Evolutionary conservation across 1,140 invertebrate genomes (phyloP).

Genomic region (Chironomus striatipennis): DNA sequence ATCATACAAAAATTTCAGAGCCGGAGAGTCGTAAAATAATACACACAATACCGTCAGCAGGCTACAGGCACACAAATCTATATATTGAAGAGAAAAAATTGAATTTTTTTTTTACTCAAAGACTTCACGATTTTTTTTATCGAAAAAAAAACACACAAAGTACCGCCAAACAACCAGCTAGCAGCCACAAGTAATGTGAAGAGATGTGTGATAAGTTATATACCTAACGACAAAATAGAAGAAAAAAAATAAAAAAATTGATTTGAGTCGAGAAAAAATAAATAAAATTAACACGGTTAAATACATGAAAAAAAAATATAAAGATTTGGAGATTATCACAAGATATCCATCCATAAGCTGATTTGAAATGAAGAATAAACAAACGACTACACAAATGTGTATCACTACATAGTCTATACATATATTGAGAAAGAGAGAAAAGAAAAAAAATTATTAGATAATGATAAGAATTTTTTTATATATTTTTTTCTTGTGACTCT

Average conservation of each 20-base stretch:
- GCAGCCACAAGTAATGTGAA: background rate
- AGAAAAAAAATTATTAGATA: background rate
- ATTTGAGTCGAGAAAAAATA: background rate
- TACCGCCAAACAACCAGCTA: background rate
- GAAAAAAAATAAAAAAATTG: background rate
- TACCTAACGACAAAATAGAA: background rate
- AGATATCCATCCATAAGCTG: background rate
- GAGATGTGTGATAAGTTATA: background rate
- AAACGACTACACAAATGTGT: background rate
- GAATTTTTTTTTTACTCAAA: too few relatives aligned
- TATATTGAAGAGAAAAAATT: too few relatives aligned
- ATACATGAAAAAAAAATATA: background rate
- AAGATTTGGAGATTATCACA: background rate
- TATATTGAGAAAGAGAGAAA: background rate
- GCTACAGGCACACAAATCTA: too few relatives aligned
- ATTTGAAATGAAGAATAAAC: background rate
- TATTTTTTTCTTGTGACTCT: too few relatives aligned
- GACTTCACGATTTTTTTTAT: background rate
- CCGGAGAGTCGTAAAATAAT: too few relatives aligned
- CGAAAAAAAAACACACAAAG: background rate
- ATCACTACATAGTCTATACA: background rate
- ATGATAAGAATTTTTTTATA: background rate
- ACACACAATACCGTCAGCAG: too few relatives aligned
- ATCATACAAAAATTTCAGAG: too few relatives aligned
- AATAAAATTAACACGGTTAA: background rate